Evolutionary conservation across 2,888 invertebrate genomes (phyloP), one percentile per base, ranked within the genome.

Genomic region (Rhyacophila evoluta): DNA sequence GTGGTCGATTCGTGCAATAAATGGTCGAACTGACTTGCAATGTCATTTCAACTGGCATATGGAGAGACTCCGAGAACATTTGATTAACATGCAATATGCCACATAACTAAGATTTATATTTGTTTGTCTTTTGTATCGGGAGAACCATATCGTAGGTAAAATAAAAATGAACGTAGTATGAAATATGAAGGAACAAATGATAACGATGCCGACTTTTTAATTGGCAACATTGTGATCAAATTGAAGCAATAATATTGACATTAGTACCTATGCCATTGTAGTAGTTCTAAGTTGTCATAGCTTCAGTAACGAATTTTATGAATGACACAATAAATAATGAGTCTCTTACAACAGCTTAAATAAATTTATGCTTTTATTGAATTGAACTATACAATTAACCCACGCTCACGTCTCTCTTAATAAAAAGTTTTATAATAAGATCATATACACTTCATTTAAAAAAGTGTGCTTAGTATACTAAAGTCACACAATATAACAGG

Each of bases 391-490:
- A 19, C 55, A 55, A 55, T 55, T 55, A 55, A 19, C 55, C 55
- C 55, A 55, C 55, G 55, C 55, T 15, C 55, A 55, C 25, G 55
- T 55, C 55, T 55, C 55, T 55, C 55, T 55, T 55, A 55, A 55
- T 55, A 55, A 55, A 55, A 55, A 19, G 25, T 55, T 41, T 25
- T 55, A 55, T 55, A 55, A 55, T 55, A 55, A 55, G 55, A 55
- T 55, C 55, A 55, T 55, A 8, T 55, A 19, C 55, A 55, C 55
- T 55, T 55, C 55, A 55, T 55, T 55, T 19, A 55, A 1, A 12
- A 19, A 55, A n/a, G 19, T 12, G 12, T 10, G 10, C 15, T 10
- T 55, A 19, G 8, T 2, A 55, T 55, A 19, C 19, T 2, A n/a
- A 25, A 55, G 19, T 55, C 55, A 55, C 15, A 12, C 10, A n/a